phyloP scores from a whole-genome alignment of 2,888 invertebrate species.

The Colletes collaris region DNA sequence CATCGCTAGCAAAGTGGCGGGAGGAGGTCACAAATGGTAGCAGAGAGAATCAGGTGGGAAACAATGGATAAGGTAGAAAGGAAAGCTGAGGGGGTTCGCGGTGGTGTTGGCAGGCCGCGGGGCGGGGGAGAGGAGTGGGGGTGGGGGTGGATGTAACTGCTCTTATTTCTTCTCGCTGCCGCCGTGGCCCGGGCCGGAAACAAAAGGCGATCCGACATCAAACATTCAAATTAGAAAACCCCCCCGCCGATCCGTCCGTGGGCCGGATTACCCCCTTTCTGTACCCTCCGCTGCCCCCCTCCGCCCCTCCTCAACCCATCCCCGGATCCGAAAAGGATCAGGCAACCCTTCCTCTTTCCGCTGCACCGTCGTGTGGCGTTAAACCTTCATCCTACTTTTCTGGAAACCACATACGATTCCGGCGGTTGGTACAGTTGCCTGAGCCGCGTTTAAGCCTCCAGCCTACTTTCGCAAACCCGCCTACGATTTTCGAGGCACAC shows the following conservation, averaged over 20 bases:
- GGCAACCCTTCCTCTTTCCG: not conserved
- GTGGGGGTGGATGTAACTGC: slow-evolving; percentile 65
- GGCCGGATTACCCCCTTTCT: slow-evolving; percentile 52
- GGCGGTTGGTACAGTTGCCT: slow-evolving; percentile 37
- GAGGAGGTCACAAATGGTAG: slow-evolving; percentile 71
- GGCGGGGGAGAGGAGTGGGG: not conserved
- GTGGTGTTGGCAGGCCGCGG: not conserved
- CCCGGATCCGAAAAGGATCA: slow-evolving; percentile 11
- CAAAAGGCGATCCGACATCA: slow-evolving; percentile 75
- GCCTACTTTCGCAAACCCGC: slow-evolving; percentile 45
- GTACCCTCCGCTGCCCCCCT: not conserved
- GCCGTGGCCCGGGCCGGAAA: slow-evolving; percentile 66
- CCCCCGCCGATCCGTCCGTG: slow-evolving; percentile 56
- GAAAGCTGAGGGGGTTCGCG: slow-evolving; percentile 54
- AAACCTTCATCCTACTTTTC: slow-evolving; percentile 37
- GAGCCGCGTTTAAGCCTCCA: slow-evolving; percentile 46
- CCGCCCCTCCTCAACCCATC: not conserved
- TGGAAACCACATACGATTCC: slow-evolving; percentile 49
- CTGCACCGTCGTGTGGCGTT: slow-evolving; percentile 27
- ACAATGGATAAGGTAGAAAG: slow-evolving; percentile 73
- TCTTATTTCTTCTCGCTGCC: slow-evolving; percentile 69
- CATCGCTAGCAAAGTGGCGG: slow-evolving; percentile 35
- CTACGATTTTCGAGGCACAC: slow-evolving; percentile 35
- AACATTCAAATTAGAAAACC: slow-evolving; percentile 77
- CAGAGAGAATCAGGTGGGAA: slow-evolving; percentile 70